Conservation (phyloP, 2,113 vertebrate species). For the Paralichthys olivaceus region DNA sequence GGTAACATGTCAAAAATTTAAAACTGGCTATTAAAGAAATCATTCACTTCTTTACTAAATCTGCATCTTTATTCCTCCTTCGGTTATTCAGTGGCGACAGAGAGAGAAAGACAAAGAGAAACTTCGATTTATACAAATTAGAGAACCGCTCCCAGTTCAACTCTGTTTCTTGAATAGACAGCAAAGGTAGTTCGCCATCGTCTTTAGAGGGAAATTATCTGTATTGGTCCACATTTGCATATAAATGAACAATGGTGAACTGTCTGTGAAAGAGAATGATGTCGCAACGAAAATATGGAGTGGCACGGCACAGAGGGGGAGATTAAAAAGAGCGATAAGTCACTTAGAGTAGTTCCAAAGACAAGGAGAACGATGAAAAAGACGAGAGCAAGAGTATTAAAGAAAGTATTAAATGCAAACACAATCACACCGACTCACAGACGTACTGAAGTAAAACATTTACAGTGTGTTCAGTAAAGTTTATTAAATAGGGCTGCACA, state of each 20-base stretch:
- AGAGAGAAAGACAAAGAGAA: neutral
- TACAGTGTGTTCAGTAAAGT: neutral
- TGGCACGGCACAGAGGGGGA: slow-evolving; percentile 33
- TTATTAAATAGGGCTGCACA: neutral
- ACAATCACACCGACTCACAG: neutral
- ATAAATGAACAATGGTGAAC: slow-evolving; percentile 71
- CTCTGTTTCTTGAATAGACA: slow-evolving; percentile 31
- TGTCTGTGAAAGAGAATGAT: slow-evolving; percentile 51
- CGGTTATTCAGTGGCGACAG: slow-evolving; percentile 3
- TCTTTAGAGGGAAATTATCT: slow-evolving; percentile 66
- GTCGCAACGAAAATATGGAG: slow-evolving; percentile 46
- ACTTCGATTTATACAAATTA: slow-evolving; percentile 5
- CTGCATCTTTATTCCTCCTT: neutral
- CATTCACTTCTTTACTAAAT: neutral
- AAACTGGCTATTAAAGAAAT: neutral
- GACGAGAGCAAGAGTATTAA: neutral
- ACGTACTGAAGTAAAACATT: neutral
- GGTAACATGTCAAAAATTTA: too few species aligned
- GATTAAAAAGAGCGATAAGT: slow-evolving; percentile 4
- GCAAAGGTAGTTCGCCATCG: slow-evolving; percentile 35
- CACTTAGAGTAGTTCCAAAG: neutral
- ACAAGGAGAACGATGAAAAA: neutral
- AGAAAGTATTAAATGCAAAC: neutral
- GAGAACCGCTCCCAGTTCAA: slow-evolving; percentile 7
- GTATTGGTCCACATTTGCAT: slow-evolving; percentile 70